Base-by-base conservation (phyloP, 1,140 invertebrate genomes). In the Drosophila takahashii region DNA sequence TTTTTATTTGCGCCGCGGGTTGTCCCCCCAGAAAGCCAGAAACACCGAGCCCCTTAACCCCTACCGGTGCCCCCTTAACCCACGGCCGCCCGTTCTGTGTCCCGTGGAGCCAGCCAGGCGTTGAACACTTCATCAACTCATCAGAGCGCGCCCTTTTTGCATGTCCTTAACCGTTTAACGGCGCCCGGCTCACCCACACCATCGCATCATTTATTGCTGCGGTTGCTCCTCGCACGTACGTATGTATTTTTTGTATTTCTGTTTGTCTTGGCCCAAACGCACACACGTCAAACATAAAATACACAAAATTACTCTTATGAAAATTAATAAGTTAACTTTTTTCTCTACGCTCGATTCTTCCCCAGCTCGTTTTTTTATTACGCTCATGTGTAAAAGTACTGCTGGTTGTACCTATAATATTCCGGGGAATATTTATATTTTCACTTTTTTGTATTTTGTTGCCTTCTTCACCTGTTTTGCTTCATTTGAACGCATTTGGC, bases 281-380 rank as follows among this genome's bases (percentile, higher is more conserved):
- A 39, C 83, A 76, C 60, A 52, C 64, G 53, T 37, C 77, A 77
- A 70, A 79, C 75, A 79, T 81, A 79, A 83, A 86, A 79, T 77
- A 90, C 85, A 90, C 87, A 90, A 81, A 90, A 90, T 90, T 90
- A 90, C 85, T 90, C 78, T 90, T 90, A 90, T 90, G 86, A 90
- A 90, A 90, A 90, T 90, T 90, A 90, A 90, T 90, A 90, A 90
- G 85, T 90, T 73, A 81, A 90, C 78, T 90, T 90, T 90, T 81
- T 83, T 84, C 36, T 32, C 79, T 66, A 61, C 61, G 64, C 81
- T 51, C 67, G 75, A 62, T 60, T 81, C 72, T 72, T 72, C 54
- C 65, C 79, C 32, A 39, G 67, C 34, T 57, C 65, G 27, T 7
- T 70, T 70, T 66, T 71, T 71, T 71, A 71, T 70, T 45, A 57